These are phyloP conservation scores for Uromys caudimaculatus DNA, from an alignment of 2,797 vertebrate species.

Conservation along the genomic window DNA sequence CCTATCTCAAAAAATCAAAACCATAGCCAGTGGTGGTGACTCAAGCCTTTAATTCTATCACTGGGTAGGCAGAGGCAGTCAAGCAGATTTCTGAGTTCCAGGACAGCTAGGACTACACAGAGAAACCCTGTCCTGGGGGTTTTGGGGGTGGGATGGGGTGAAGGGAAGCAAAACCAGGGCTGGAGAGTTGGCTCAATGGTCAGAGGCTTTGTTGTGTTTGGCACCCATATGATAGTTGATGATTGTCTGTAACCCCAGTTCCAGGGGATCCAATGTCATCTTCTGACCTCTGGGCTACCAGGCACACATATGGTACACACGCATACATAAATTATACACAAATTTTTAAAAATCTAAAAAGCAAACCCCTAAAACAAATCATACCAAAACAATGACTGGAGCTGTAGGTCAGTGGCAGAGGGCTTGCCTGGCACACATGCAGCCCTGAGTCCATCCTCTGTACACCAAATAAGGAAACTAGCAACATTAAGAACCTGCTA, in stretches of 20 bases:
- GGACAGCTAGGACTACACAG: background rate
- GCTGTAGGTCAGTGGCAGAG: background rate
- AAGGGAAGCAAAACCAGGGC: background rate
- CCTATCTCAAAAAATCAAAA: background rate
- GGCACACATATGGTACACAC: background rate
- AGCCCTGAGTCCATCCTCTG: background rate
- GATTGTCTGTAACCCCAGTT: background rate
- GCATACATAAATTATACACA: background rate
- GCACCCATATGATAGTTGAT: background rate
- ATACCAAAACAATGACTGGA: background rate
- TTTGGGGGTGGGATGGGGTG: background rate
- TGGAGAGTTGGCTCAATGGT: background rate
- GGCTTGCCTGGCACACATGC: too few species aligned
- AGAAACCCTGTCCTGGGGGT: background rate
- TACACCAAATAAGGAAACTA: background rate
- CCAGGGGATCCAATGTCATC: background rate
- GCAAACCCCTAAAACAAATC: background rate
- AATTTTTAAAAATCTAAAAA: background rate
- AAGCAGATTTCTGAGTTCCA: too few species aligned
- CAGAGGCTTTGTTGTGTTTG: background rate
- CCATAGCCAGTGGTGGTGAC: background rate
- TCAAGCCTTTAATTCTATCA: too few species aligned
- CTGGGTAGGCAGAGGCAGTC: too few species aligned
- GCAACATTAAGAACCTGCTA: background rate
- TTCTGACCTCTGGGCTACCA: background rate